Evolutionary conservation across 2,113 vertebrate species (phyloP).

Genomic region (Athene cunicularia): DNA sequence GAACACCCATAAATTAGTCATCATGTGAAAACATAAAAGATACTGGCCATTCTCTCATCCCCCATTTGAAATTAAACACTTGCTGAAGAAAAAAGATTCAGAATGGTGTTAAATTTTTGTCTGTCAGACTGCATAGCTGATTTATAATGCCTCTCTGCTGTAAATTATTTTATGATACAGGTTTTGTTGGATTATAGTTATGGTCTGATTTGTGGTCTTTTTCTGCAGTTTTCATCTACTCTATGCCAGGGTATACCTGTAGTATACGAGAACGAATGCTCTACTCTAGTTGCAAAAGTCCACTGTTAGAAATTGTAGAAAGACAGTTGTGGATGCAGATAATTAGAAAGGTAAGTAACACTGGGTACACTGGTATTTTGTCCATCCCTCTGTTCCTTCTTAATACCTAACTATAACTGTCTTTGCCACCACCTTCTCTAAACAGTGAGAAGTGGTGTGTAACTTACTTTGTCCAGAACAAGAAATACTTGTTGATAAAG

Average conservation of each 20-base stretch:
- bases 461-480: neutral
- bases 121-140: neutral
- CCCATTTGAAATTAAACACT: neutral
- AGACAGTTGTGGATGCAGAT: constrained; percentile 85
- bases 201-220: neutral
- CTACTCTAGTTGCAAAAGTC: constrained; percentile 96
- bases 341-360: constrained; percentile 85
- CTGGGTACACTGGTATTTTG: neutral
- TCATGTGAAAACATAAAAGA: neutral
- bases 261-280: constrained; percentile 97
- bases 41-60: neutral
- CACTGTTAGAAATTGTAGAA: constrained; percentile 90
- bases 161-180: neutral
- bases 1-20: neutral
- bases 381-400: neutral
- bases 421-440: neutral
- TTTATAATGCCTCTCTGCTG: neutral
- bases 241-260: constrained; percentile 96
- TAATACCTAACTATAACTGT: neutral
- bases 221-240: constrained; percentile 94
- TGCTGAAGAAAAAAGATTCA: neutral
- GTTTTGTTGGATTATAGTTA: neutral
- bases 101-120: neutral
- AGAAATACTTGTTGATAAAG: neutral
- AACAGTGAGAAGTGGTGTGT: neutral